These are phyloP conservation scores for Ciconia maguari DNA, from an alignment of 2,113 vertebrate genomes.

Conservation along the genomic window DNA sequence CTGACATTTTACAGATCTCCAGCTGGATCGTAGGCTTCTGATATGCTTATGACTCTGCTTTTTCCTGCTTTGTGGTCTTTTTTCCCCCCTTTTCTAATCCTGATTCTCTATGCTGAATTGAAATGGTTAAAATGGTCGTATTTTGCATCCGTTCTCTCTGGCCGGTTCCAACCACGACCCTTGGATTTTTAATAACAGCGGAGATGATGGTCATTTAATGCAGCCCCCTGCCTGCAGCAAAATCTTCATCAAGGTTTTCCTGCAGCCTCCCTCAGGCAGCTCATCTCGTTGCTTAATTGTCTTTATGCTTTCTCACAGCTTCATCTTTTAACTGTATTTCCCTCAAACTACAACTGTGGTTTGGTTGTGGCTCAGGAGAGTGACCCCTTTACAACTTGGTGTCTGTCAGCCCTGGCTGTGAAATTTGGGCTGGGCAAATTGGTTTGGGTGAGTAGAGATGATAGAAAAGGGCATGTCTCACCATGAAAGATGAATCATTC, in stretches of 20 bases:
- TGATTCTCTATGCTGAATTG: neutral
- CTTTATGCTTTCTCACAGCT: conserved; percentile 32
- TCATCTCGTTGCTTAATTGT: conserved; percentile 49
- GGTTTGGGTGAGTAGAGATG: conserved; percentile 65
- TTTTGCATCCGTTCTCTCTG: neutral
- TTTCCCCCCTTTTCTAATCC: neutral
- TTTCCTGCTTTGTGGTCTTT: neutral
- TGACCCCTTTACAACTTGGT: conserved; percentile 22
- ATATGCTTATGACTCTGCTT: neutral
- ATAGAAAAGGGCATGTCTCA: conserved; percentile 64
- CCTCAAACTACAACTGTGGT: neutral
- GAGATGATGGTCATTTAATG: conserved; percentile 23
- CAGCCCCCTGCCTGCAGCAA: conserved; percentile 46
- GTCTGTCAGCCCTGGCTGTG: conserved; percentile 35
- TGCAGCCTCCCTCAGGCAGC: conserved; percentile 19
- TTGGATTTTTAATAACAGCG: neutral
- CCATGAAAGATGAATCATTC: conserved; percentile 60
- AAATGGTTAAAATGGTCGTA: neutral
- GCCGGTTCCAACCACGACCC: neutral
- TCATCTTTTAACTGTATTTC: neutral
- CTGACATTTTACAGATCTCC: neutral
- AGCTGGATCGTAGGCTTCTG: neutral
- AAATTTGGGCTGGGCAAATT: conserved; percentile 62
- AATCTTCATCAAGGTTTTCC: conserved; percentile 52
- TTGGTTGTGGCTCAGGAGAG: neutral